Evolutionary conservation across 2,888 invertebrate genomes (phyloP), one percentile per base, ranked within the genome.

Genomic region (Lymantria monacha): DNA sequence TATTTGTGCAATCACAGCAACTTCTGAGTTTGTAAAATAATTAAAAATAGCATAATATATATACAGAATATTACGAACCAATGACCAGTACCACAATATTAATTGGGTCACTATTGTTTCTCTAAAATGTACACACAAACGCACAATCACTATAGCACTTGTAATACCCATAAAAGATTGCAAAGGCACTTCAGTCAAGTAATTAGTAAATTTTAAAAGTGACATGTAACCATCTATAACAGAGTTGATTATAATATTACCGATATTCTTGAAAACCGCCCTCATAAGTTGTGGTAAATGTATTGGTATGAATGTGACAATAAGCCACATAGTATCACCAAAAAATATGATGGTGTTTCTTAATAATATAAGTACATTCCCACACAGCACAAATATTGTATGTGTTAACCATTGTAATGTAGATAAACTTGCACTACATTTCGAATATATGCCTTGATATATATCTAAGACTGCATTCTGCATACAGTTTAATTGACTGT

Each of bases 171-270:
- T 66, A 60, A 90, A 87, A 40, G 90, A 89, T 63, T 90, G 80
- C 51, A 90, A 78, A 70, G 90, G 90, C 69, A 91, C 87, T 81
- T 91, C 90, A 44, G 88, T 85, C 50, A 91, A 70, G 70, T 83
- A 90, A 64, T 89, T 87, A 9, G 88, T 87, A 50, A 88, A 72
- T 55, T 73, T 79, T 51, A 90, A 72, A 54, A 91, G 72, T 38
- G 67, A 68, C 81, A 80, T 79, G 52, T 90, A 89, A 0, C 65
- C 69, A 63, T 85, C 77, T 36, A 86, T 69, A 41, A 78, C 55
- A 42, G 57, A 45, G 43, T 57, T 65, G 10, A 77, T 48, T 33
- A 80, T 40, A 31, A 67, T 42, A 44, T 77, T 74, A 22, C 62
- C 70, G 11, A 83, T 48, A 62, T 69, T 70, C 38, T 60, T 76